These are phyloP conservation scores for Lepidurus apus DNA, from an alignment of 1,140 invertebrate genomes.

Conservation along the genomic window DNA sequence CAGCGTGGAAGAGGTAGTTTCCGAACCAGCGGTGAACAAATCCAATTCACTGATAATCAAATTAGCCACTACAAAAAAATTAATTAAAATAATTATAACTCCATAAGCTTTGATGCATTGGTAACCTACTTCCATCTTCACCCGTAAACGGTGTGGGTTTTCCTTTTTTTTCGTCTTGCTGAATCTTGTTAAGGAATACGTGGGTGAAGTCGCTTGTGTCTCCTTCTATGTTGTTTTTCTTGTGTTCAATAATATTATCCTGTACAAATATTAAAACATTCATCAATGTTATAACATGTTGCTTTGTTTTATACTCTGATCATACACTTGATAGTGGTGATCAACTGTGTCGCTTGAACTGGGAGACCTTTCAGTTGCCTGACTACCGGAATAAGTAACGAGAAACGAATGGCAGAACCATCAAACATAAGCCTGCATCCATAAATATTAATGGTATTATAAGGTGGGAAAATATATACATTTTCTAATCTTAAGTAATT, in stretches of 20 bases:
- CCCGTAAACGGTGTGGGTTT: background rate
- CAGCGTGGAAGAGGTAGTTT: background rate
- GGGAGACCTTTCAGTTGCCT: slow-evolving; percentile 31
- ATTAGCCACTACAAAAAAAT: background rate
- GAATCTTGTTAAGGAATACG: background rate
- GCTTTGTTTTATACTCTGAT: too few relatives aligned
- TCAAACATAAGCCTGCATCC: background rate
- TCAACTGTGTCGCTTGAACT: slow-evolving; percentile 24
- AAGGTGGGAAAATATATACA: background rate
- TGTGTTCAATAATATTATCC: background rate
- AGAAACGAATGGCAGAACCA: background rate
- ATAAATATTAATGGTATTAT: background rate
- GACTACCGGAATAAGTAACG: slow-evolving; percentile 7
- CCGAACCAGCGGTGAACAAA: background rate
- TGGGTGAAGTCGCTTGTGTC: background rate
- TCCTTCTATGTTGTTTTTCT: background rate
- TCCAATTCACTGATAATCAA: background rate
- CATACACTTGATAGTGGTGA: too few relatives aligned
- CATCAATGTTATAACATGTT: background rate
- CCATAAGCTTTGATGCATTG: too few relatives aligned
- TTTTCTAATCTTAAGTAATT: background rate
- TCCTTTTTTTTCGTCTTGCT: too few relatives aligned
- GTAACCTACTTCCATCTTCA: background rate
- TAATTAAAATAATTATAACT: too few relatives aligned
- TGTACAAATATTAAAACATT: background rate